phyloP scores from a whole-genome alignment of 2,888 invertebrate genomes.

The Lasius fuliginosus region DNA sequence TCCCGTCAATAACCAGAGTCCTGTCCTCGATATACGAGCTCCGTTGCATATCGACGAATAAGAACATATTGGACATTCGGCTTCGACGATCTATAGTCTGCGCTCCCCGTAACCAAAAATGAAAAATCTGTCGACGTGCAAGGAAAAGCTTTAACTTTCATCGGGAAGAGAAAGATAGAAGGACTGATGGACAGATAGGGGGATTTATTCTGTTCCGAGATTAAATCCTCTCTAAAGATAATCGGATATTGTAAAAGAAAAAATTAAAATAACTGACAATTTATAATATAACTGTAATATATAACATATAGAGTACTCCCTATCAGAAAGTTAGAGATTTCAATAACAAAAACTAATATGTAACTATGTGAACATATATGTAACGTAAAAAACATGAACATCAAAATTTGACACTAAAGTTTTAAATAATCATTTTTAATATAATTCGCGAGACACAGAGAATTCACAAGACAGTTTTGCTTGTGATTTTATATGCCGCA shows the following conservation, averaged over 20 bases:
- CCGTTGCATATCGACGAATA: constrained; percentile 44
- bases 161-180: not conserved
- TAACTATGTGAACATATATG: not conserved
- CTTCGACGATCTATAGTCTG: constrained; percentile 19
- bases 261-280: constrained; percentile 8
- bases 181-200: constrained; percentile 10
- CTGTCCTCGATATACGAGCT: constrained; percentile 30
- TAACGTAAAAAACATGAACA: not conserved
- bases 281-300: constrained; percentile 11
- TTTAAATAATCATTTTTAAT: not conserved
- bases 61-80: constrained; percentile 40
- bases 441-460: not conserved
- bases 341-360: not conserved
- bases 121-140: constrained; percentile 42
- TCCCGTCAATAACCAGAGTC: constrained; percentile 32
- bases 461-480: not conserved
- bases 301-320: not conserved
- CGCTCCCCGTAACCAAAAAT: constrained; percentile 33
- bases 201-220: constrained; percentile 31
- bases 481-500: not conserved
- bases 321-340: constrained; percentile 7
- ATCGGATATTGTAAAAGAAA: constrained; percentile 6
- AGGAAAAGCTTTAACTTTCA: not conserved
- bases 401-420: not conserved
- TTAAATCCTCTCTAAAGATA: constrained; percentile 30